Percentiles rank a stretch among this genome's conserved stretches.
These are phyloP conservation scores for Cyanoramphus novaezelandiae DNA, from an alignment of 2,113 vertebrate genomes.

Conservation along the genomic window DNA sequence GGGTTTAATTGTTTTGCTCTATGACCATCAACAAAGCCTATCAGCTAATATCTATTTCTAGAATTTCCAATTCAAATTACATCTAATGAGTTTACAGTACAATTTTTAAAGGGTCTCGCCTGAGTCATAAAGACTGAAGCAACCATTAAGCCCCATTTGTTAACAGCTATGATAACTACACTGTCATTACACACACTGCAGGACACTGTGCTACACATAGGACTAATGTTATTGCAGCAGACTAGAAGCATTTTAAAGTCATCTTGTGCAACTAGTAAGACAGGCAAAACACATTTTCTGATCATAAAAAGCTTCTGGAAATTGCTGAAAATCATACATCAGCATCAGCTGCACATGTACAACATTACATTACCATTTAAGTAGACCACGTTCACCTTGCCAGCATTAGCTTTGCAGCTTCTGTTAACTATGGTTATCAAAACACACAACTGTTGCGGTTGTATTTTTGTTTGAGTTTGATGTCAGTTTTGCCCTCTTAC, in stretches of 20 bases:
- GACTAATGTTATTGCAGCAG: slow-evolving; percentile 34
- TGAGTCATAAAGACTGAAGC: slow-evolving; percentile 44
- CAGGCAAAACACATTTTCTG: slow-evolving; percentile 34
- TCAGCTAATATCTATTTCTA: slow-evolving; percentile 22
- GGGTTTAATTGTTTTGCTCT: slow-evolving; percentile 28
- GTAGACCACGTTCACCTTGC: background rate
- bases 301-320: slow-evolving; percentile 17
- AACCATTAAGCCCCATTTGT: slow-evolving; percentile 49
- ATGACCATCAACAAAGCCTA: slow-evolving; percentile 36
- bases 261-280: slow-evolving; percentile 40
- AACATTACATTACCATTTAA: background rate
- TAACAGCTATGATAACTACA: slow-evolving; percentile 65
- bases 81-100: slow-evolving; percentile 65
- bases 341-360: slow-evolving; percentile 8
- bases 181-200: slow-evolving; percentile 57
- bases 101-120: slow-evolving; percentile 53
- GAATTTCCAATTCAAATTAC: slow-evolving; percentile 52
- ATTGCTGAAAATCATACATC: background rate
- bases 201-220: slow-evolving; percentile 43
- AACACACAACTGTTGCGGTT: background rate
- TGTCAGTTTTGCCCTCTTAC: background rate
- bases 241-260: slow-evolving; percentile 56
- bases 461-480: background rate
- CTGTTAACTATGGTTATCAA: background rate
- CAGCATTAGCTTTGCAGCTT: background rate